Evolutionary conservation across 2,888 invertebrate genomes (phyloP).

Genomic region (Coremacera marginata): DNA sequence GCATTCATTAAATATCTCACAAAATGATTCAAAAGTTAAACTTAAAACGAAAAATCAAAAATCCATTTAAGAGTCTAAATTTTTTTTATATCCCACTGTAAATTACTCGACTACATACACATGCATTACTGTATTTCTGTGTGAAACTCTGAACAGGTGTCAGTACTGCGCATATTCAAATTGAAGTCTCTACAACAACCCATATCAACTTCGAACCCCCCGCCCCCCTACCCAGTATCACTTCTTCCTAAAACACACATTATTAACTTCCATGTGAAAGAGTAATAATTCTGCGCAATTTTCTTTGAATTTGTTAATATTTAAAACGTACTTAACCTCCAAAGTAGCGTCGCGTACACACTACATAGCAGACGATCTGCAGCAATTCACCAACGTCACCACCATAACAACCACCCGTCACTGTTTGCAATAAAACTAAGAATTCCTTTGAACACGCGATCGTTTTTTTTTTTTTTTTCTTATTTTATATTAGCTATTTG

Average conservation of each 20-base stretch:
- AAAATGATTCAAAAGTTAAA: too few relatives aligned
- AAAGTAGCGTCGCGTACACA: constrained; percentile 18
- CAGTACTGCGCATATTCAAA: neutral
- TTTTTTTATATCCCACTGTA: too few relatives aligned
- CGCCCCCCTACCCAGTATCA: neutral
- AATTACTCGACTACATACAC: too few relatives aligned
- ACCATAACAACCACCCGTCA: neutral
- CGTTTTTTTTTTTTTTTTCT: constrained; percentile 50
- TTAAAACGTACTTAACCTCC: constrained; percentile 54
- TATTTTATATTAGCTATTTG: constrained; percentile 46
- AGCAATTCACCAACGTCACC: constrained; percentile 39
- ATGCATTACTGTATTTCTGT: too few relatives aligned
- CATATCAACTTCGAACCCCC: neutral
- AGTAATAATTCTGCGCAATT: constrained; percentile 54
- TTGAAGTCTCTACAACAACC: neutral
- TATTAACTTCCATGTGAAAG: neutral
- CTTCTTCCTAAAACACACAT: neutral
- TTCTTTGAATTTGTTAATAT: constrained; percentile 60
- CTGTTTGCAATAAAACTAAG: constrained; percentile 55
- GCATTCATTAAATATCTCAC: too few relatives aligned
- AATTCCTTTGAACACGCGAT: constrained; percentile 63
- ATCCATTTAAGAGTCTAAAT: too few relatives aligned
- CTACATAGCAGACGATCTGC: constrained; percentile 40
- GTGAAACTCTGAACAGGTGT: too few relatives aligned
- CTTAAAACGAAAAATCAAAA: too few relatives aligned